Evolutionary conservation across 2,113 vertebrate genomes (phyloP).

Genomic region (Bos taurus): DNA sequence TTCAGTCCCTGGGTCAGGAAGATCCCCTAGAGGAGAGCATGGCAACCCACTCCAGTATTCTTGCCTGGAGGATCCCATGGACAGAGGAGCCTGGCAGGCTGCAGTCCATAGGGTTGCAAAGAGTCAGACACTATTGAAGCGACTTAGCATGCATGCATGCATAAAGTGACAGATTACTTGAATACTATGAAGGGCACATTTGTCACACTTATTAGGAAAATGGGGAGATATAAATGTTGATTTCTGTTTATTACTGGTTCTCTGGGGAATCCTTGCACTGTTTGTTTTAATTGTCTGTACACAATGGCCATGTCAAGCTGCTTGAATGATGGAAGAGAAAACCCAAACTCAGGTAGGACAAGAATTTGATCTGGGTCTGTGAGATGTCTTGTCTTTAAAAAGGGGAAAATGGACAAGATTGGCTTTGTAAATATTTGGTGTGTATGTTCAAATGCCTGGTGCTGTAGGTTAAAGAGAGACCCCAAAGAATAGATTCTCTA

Average conservation of each 20-base stretch:
- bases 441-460: neutral
- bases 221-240: neutral
- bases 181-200: neutral
- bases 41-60: neutral
- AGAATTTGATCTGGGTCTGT: neutral
- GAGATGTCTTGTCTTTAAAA: neutral
- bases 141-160: neutral
- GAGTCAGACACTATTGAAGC: neutral
- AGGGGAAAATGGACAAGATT: neutral
- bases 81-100: neutral
- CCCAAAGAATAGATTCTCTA: neutral
- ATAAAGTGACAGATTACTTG: neutral
- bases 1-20: neutral
- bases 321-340: neutral
- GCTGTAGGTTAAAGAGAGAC: neutral
- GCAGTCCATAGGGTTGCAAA: neutral
- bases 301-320: neutral
- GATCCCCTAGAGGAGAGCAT: neutral
- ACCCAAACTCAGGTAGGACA: neutral
- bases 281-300: neutral
- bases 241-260: neutral
- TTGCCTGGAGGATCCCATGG: neutral
- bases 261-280: neutral
- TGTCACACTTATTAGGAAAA: conserved; percentile 8
- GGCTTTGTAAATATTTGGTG: neutral